Base-by-base conservation (phyloP, 2,888 invertebrate species). In the Dicycla oo region DNA sequence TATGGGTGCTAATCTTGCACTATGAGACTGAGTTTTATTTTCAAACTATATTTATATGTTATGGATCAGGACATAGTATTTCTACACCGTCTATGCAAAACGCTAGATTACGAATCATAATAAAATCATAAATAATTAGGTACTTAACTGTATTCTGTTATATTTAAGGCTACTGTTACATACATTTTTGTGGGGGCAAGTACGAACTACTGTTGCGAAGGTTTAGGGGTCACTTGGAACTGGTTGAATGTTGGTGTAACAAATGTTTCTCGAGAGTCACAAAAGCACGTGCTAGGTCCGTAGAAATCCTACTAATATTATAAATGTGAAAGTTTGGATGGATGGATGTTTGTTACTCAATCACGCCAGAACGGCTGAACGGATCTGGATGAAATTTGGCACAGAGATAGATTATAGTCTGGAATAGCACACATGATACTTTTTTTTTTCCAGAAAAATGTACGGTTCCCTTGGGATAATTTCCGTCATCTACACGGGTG, bases 21-120 rank as follows among this genome's bases (percentile, higher is more conserved):
- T 58, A 73, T 73, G 76, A 86, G 86, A 86, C 86, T 86, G 86
- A 84, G 53, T 64, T 78, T 83, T 73, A 66, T 80, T 82, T 80
- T 79, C 60, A 64, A 69, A 76, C 70, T 75, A 61, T 69, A 78
- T 74, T 18, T 30, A 34, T 78, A 18, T 82, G 75, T 81, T 81
- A 57, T 73, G 10, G 18, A 71, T 68, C 81, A 82, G 74, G 82
- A 78, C 86, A 75, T 73, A 81, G 54, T 85, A 85, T 85, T 85
- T 85, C 85, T 83, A 85, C 83, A 86, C 77, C 47, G 81, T 83
- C 78, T 86, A 78, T 79, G 71, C 66, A 71, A 73, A 68, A 70
- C 70, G 75, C 68, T 86, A 77, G 78, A 77, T 81, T 69, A 82
- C 47, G 63, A 73, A 30, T 83, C 75, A 77, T 81, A 69, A 76